Evolutionary conservation across 2,113 vertebrate genomes (phyloP), one percentile per base, ranked within the genome.

Genomic region (Perca flavescens): DNA sequence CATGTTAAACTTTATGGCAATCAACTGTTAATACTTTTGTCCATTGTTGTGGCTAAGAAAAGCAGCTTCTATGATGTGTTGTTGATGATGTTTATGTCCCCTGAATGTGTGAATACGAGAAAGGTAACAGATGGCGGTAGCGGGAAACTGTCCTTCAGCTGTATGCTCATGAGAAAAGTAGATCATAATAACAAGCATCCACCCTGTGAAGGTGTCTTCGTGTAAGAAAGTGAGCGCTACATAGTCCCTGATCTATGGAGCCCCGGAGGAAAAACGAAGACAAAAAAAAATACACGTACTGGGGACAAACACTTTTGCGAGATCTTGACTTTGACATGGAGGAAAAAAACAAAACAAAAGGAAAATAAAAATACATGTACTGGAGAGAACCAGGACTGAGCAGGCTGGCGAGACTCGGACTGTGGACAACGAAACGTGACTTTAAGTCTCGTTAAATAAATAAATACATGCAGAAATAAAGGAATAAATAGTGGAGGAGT

Each of bases 71-170:
- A 9, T 61, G 73, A 71, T 60, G 66, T 25, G 34, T 36, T 75
- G 28, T 28, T 28, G 28, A 28, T 28, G n/a, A 46, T 17, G 34
- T 60, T 10, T 25, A 58, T 28, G n/a, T 46, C 60, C 61, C 61
- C 72, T 34, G 40, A 43, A 64, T 22, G 28, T 77, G 61, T 54
- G 53, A 64, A 21, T 52, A 31, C 31, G 57, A 63, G 70, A 36
- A 50, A 52, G 1, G 2, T 50, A n/a, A 69, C 77, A 80, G 73
- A 71, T 77, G 73, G 73, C n/a, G 28, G 21, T 62, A 25, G 22
- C 74, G 60, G 12, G 53, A 65, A 52, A 65, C 77, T 66, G 77
- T 66, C 73, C 62, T 73, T 81, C 54, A 66, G 74, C 62, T 61
- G 54, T 31, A 57, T 62, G 67, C 62, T 67, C 66, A 66, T 16